Base-by-base conservation (phyloP, 2,113 vertebrate species). In the Brachyistius frenatus region DNA sequence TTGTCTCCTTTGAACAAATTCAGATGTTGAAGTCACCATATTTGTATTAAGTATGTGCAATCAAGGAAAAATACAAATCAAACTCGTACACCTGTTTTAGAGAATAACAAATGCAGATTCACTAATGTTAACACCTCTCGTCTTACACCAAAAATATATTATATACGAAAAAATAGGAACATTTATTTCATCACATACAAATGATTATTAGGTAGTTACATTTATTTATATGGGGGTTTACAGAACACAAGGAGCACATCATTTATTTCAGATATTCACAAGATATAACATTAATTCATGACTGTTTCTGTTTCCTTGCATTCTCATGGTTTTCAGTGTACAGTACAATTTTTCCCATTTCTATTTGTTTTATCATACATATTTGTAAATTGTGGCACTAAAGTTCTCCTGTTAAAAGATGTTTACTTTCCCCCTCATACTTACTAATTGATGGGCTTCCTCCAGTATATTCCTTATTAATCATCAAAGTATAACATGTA, bases 171-270 rank as follows among this genome's bases (percentile, higher is more conserved):
- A 77, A 81, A 82, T 75, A 86, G 66, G 54, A 70, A 49, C 7
- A 71, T 86, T 74, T 78, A 70, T 85, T 84, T 88, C 64, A 30
- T 77, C 64, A 80, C 46, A 80, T 80, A 64, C 72, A 30, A 64
- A 79, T 57, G 64, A 68, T 85, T 73, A 72, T 67, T 67, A 67
- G 66, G 7, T 46, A 7, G 7, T 58, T 85, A 83, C 73, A 86
- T 81, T 78, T 86, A 76, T 78, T 80, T 60, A 63, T 69, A 47
- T 56, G 58, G 31, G 47, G 50, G 66, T 84, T 78, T 50, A 67
- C 39, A 55, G 61, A 80, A 74, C 56, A 82, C 10, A 69, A 61
- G 44, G 49, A 65, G 32, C 39, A 65, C 63, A 61, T 36, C 0
- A 37, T 53, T 54, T 65, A 77, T 60, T 68, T 77, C 57, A 36